phyloP scores from a whole-genome alignment of 2,888 invertebrate species.

The Sarcophaga carnaria region DNA sequence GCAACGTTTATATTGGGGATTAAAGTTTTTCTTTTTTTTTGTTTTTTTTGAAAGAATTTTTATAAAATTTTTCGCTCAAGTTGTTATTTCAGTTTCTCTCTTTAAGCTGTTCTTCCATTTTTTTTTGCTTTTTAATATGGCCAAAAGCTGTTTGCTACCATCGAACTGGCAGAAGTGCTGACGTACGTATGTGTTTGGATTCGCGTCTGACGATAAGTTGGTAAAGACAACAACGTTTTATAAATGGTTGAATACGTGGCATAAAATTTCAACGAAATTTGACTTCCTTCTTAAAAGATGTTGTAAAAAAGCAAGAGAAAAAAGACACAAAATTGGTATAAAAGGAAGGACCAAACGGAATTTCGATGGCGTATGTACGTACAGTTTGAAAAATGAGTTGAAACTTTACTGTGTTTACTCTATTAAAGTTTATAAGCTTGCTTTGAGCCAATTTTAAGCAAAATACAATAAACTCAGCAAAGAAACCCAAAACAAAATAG shows the following conservation, averaged over 20 bases:
- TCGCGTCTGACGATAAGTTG: background rate
- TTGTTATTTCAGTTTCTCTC: background rate
- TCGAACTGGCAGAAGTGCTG: constrained; percentile 32
- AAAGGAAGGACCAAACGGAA: background rate
- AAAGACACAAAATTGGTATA: background rate
- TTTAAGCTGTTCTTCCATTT: constrained; percentile 14
- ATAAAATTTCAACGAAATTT: constrained; percentile 53
- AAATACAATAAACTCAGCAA: constrained; percentile 44
- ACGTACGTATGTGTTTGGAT: constrained; percentile 5
- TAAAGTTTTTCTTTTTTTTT: constrained; percentile 10
- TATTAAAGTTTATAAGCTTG: constrained; percentile 80
- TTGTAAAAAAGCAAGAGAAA: background rate
- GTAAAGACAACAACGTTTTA: constrained; percentile 26
- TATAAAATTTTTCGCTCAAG: background rate
- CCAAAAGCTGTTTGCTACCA: constrained; percentile 42
- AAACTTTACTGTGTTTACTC: constrained; percentile 76
- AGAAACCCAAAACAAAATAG: constrained; percentile 32
- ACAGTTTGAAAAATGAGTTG: constrained; percentile 57
- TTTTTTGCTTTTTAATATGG: constrained; percentile 6
- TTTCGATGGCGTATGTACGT: constrained; percentile 46
- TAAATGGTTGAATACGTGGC: constrained; percentile 53
- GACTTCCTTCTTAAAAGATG: constrained; percentile 13
- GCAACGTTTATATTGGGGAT: constrained; percentile 34
- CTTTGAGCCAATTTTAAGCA: constrained; percentile 73
- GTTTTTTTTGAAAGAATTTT: constrained; percentile 19